Base-by-base conservation (phyloP, 2,797 vertebrate genomes). In the Poeciliopsis paucimaculata region DNA sequence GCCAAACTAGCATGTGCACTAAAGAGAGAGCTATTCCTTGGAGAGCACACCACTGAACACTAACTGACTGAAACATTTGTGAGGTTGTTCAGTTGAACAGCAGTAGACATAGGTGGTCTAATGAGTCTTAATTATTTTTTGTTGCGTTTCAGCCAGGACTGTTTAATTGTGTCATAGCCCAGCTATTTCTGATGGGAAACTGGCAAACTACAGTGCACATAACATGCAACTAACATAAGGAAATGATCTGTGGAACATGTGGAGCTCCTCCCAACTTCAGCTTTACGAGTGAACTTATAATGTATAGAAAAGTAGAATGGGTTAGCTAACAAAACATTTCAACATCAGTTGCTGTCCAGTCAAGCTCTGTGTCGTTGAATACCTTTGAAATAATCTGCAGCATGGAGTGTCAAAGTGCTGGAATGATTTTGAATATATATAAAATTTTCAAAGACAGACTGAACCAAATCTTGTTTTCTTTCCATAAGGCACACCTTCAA, bases 231-330 rank as follows among this genome's bases (percentile, higher is more conserved):
- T 43, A 75, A 18, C 53, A 60, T 45, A 60, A 60, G 73, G 73
- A 75, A 75, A 4, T 28, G 45, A 75, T 75, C 73, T 75, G 9
- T 75, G 39, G 23, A 31, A 75, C 73, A 72, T 72, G 13, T 72
- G 68, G 43, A 28, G 68, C 15, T 72, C 43, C 68, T 72, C 68
- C 26, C 41, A 46, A 46, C 39, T 70, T 43, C 12, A 31, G 43
- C 43, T 72, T 72, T 72, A 72, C 13, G 7, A 72, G 68, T 4
- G n/a, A 72, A 72, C 45, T n/a, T 28, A 28, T 45, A 72, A 31
- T 72, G 41, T 41, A 72, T 9, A 46, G 68, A 16, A 72, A 46
- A 45, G 41, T 6, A 71, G 41, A 45, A 45, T 23, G 39, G 41
- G 68, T 15, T 71, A n/a, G n/a, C 41, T 31, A 72, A 31, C 28